These are phyloP conservation scores for Seriola rivoliana DNA, from an alignment of 2,113 vertebrate genomes.

Conservation along the genomic window DNA sequence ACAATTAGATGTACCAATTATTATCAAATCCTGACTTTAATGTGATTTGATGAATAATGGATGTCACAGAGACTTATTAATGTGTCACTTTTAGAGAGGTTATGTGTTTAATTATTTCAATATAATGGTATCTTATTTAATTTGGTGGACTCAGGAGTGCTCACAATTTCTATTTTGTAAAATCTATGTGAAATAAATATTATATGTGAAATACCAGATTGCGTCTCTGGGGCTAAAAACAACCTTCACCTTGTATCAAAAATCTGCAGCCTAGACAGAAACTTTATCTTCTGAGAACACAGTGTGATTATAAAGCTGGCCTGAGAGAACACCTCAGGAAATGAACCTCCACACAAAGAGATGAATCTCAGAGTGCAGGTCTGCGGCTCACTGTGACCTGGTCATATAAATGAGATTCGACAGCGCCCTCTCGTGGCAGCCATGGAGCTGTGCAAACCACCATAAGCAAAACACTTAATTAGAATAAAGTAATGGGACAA, in stretches of 20 bases:
- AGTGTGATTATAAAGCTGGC: constrained; percentile 35
- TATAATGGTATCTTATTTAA: background rate
- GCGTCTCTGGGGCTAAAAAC: constrained; percentile 3
- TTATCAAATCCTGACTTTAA: background rate
- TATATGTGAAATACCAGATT: constrained; percentile 11
- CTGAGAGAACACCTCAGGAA: constrained; percentile 44
- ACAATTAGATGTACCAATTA: no score
- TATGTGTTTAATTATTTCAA: background rate
- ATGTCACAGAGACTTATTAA: background rate
- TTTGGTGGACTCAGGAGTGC: background rate
- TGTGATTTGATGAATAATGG: background rate
- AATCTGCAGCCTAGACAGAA: constrained; percentile 51
- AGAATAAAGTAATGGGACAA: background rate
- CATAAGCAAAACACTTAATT: rapidly evolving
- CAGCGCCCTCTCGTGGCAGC: constrained; percentile 37
- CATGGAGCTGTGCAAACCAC: background rate
- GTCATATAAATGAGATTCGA: constrained; percentile 2
- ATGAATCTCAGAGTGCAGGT: constrained; percentile 8
- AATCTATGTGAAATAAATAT: constrained; percentile 10
- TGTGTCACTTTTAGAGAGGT: background rate
- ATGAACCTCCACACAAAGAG: constrained; percentile 52
- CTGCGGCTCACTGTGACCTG: background rate
- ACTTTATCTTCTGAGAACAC: constrained; percentile 41
- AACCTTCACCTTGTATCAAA: constrained; percentile 1
- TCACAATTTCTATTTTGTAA: background rate